Conservation (phyloP, 1,140 invertebrate species). For the Trachymyrmex septentrionalis region DNA sequence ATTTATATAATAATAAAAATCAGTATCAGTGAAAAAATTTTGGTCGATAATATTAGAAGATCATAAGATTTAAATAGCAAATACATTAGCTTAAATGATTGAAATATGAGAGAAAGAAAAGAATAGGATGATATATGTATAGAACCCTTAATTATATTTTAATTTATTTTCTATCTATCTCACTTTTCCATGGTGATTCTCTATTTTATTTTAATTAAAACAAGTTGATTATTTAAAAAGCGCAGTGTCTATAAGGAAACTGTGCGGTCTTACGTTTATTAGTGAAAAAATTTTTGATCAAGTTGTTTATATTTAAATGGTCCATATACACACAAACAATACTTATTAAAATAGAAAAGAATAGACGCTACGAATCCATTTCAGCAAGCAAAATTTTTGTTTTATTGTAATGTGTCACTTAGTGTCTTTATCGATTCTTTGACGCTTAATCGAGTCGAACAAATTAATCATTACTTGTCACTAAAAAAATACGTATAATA, state of each 20-base stretch:
- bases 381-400: not conserved
- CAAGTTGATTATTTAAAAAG: conserved; percentile 79
- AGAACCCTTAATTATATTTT: conserved; percentile 74
- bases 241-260: conserved; percentile 72
- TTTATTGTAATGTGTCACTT: not conserved
- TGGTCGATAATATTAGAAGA: conserved; percentile 26
- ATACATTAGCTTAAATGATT: conserved; percentile 65
- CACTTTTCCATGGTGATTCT: conserved; percentile 13
- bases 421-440: not conserved
- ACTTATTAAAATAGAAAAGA: not conserved
- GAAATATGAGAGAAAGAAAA: conserved; percentile 55
- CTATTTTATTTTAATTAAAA: conserved; percentile 72
- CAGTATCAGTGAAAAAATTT: not conserved
- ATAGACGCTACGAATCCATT: conserved; percentile 4
- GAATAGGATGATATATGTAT: conserved; percentile 44
- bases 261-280: conserved; percentile 71
- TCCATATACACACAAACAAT: conserved; percentile 28
- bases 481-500: not conserved
- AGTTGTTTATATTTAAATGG: conserved; percentile 79
- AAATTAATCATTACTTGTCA: not conserved
- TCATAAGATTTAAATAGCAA: conserved; percentile 60
- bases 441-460: not conserved
- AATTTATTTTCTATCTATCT: conserved; percentile 66
- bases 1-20: not conserved
- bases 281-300: conserved; percentile 81